Conservation (phyloP, 1,140 invertebrate species). For the Zaprionus tsacasi region DNA sequence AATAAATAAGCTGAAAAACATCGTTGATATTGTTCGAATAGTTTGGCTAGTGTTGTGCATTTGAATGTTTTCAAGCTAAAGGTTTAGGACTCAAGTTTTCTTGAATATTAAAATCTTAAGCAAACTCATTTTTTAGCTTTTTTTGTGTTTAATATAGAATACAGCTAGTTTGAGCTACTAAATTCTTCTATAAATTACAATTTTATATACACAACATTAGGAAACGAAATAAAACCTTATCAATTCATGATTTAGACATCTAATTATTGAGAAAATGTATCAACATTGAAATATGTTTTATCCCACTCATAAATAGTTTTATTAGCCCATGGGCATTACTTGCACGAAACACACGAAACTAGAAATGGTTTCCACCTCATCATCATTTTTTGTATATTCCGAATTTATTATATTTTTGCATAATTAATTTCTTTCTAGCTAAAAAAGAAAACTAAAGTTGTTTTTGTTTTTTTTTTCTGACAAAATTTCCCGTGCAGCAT, state of each 20-base stretch:
- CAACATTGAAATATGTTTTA: constrained; percentile 4
- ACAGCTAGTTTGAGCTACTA: too few relatives aligned
- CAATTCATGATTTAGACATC: not conserved
- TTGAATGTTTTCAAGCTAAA: constrained; percentile 23
- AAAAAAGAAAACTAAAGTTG: constrained; percentile 15
- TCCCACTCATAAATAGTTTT: constrained; percentile 8
- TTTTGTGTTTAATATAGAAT: too few relatives aligned
- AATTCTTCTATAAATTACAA: too few relatives aligned
- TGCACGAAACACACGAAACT: not conserved
- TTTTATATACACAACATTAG: not conserved
- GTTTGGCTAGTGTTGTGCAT: constrained; percentile 44
- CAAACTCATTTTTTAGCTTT: too few relatives aligned
- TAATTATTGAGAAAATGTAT: too few relatives aligned
- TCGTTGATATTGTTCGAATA: constrained; percentile 39
- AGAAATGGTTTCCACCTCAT: constrained; percentile 25
- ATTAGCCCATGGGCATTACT: constrained; percentile 16
- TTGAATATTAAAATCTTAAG: too few relatives aligned
- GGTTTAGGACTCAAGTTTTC: too few relatives aligned
- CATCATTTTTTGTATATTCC: constrained; percentile 16
- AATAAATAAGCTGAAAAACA: constrained; percentile 66
- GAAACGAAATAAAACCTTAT: not conserved
- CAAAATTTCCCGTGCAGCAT: constrained; percentile 11
- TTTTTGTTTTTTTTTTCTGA: not conserved
- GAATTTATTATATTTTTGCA: constrained; percentile 33
- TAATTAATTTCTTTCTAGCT: constrained; percentile 23